These are phyloP conservation scores for Clavelina lepadiformis DNA, from an alignment of 23 tunicate genomes.

Conservation along the genomic window DNA sequence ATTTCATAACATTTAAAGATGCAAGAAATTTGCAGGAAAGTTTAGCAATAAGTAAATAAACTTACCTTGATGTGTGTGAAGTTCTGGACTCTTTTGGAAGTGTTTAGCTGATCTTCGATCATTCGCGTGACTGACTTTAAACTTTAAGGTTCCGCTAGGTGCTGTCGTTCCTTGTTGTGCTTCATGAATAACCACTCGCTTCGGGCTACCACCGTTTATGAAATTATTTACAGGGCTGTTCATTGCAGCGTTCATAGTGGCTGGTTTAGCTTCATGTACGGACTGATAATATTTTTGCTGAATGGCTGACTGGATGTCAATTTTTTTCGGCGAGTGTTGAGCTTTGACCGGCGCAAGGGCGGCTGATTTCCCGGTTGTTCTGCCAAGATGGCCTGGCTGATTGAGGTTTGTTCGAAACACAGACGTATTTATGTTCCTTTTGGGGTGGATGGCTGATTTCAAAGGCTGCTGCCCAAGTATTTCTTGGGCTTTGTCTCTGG, in stretches of 20 bases:
- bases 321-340: neutral
- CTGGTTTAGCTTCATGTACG: no score
- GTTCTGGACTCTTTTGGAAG: neutral
- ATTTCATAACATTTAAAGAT: no score
- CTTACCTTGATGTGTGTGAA: neutral
- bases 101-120: neutral
- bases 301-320: neutral
- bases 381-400: neutral
- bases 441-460: slow-evolving; percentile 1
- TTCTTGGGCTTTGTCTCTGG: slow-evolving; percentile 14
- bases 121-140: slow-evolving; percentile 33
- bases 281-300: neutral
- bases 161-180: neutral
- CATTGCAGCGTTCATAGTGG: no score
- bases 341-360: neutral
- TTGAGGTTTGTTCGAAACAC: neutral
- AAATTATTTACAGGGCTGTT: no score
- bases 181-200: neutral
- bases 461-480: neutral
- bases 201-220: no score
- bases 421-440: slow-evolving; percentile 3
- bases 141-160: slow-evolving; percentile 29
- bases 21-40: no score
- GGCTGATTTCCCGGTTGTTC: neutral
- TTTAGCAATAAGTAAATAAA: no score